A percentile compares a stretch with the other conserved stretches of the same genome.
These are phyloP conservation scores for Nomada ruficornis DNA, from an alignment of 2,888 invertebrate genomes.

Conservation along the genomic window DNA sequence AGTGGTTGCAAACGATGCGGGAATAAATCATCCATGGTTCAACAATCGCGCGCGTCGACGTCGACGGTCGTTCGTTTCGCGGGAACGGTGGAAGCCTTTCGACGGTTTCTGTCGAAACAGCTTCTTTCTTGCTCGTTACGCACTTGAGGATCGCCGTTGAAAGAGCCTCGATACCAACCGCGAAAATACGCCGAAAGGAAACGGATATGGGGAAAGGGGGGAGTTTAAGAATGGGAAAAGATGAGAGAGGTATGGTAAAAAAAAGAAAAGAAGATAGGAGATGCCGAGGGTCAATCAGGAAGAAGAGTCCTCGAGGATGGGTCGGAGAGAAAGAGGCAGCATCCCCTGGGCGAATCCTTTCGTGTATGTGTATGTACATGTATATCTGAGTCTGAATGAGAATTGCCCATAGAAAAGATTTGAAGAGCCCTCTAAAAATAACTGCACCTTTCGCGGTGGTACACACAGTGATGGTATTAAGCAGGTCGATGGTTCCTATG, in stretches of 20 bases:
- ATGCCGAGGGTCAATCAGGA: constrained; percentile 62
- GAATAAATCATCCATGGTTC: constrained; percentile 34
- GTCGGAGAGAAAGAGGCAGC: constrained; percentile 11
- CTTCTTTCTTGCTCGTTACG: constrained; percentile 53
- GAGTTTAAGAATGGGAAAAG: constrained; percentile 22
- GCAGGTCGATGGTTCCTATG: constrained; percentile 47
- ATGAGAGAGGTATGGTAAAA: neutral
- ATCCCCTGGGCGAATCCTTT: constrained; percentile 57
- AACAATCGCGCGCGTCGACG: constrained; percentile 3
- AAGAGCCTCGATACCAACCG: constrained; percentile 53
- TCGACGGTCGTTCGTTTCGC: constrained; percentile 10
- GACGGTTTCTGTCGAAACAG: constrained; percentile 9
- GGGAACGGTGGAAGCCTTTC: constrained; percentile 24
- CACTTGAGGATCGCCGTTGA: constrained; percentile 47
- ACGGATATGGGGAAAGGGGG: constrained; percentile 1
- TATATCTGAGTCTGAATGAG: constrained; percentile 53
- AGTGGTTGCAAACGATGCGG: constrained; percentile 12
- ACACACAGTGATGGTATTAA: constrained; percentile 62
- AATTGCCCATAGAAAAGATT: constrained; percentile 63
- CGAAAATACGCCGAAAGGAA: constrained; percentile 36
- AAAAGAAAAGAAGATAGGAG: constrained; percentile 11
- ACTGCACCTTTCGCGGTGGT: constrained; percentile 60
- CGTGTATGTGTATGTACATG: constrained; percentile 48
- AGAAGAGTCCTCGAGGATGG: constrained; percentile 53
- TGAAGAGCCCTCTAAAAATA: constrained; percentile 68